Evolutionary conservation across 2,888 invertebrate genomes (phyloP).

Genomic region (Lypha dubia): DNA sequence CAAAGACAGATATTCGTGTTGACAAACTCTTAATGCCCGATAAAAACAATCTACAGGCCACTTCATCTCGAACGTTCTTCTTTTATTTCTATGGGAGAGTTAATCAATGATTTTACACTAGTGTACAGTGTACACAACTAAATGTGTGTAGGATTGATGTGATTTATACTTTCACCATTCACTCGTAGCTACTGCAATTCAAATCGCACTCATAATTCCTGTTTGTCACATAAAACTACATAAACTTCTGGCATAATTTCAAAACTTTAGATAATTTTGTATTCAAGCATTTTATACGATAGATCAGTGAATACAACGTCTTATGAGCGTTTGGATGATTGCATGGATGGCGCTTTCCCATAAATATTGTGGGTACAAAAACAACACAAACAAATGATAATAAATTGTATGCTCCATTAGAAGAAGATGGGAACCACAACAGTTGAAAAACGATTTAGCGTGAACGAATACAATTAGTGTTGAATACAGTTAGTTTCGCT

Average conservation of each 20-base stretch:
- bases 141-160: slow-evolving; percentile 52
- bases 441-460: slow-evolving; percentile 1
- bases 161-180: slow-evolving; percentile 69
- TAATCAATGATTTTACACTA: slow-evolving; percentile 44
- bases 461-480: slow-evolving; percentile 20
- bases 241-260: slow-evolving; percentile 70
- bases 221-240: slow-evolving; percentile 53
- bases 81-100: slow-evolving; percentile 1
- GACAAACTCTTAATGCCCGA: slow-evolving; percentile 37
- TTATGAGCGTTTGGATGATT: slow-evolving; percentile 20
- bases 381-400: slow-evolving; percentile 46
- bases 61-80: slow-evolving; percentile 31
- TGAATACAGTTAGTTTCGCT: slow-evolving; percentile 6
- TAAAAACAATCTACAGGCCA: slow-evolving; percentile 48
- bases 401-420: slow-evolving; percentile 69
- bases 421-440: slow-evolving; percentile 56
- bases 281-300: slow-evolving; percentile 48
- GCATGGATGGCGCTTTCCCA: slow-evolving; percentile 70
- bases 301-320: slow-evolving; percentile 5
- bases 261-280: slow-evolving; percentile 59
- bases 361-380: slow-evolving; percentile 67
- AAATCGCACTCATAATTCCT: slow-evolving; percentile 60
- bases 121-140: too few species aligned
- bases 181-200: slow-evolving; percentile 44
- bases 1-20: slow-evolving; percentile 50